Evolutionary conservation across 2,888 invertebrate genomes (phyloP).

Genomic region (Heliconius charithonia): DNA sequence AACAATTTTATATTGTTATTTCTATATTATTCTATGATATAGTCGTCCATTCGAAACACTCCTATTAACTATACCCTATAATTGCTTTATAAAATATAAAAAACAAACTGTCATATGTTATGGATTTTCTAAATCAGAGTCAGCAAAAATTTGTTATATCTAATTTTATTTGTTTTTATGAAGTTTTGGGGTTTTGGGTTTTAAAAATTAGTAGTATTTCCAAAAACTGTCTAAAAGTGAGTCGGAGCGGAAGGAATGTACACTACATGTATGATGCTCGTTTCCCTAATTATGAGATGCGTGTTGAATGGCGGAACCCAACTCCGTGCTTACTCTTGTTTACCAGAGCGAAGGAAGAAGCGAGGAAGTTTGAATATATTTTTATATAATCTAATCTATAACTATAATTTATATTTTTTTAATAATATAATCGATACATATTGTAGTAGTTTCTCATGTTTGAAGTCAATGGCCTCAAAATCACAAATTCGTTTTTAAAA

Average conservation of each 20-base stretch:
- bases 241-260: too few species aligned
- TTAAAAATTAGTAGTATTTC: background rate
- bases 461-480: background rate
- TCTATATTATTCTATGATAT: constrained; percentile 9
- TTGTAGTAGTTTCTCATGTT: background rate
- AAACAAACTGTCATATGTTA: background rate
- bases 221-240: background rate
- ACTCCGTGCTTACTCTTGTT: background rate
- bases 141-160: background rate
- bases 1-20: background rate
- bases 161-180: background rate
- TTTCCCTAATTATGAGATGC: background rate
- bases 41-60: constrained; percentile 22
- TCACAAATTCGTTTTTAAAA: background rate
- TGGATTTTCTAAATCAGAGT: constrained; percentile 5
- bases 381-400: too few species aligned
- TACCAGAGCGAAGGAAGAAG: too few species aligned
- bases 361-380: too few species aligned
- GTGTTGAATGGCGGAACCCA: background rate
- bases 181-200: background rate
- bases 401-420: background rate
- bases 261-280: too few species aligned
- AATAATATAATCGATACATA: background rate
- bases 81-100: constrained; percentile 32
- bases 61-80: constrained; percentile 32